Conservation (phyloP, 92 coral and sea anemone genomes). For the Phenganax subtilis region DNA sequence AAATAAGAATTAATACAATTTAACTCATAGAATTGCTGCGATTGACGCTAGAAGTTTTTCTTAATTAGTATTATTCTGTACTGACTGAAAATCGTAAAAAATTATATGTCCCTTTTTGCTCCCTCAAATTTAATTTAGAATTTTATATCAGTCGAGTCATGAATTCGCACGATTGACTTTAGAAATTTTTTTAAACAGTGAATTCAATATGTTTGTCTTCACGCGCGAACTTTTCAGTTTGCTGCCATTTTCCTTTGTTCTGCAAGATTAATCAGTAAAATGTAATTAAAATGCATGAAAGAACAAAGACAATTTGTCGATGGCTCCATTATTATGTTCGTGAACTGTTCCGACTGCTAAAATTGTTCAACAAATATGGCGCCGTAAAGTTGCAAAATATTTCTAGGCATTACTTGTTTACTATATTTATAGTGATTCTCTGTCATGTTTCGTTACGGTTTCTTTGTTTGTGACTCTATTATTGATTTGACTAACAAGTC, state of each 20-base stretch:
- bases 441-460: no score
- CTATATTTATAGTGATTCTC: no score
- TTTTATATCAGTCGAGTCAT: no score
- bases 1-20: background rate
- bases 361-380: conserved; percentile 14
- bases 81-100: background rate
- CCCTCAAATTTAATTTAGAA: no score
- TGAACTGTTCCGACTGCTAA: background rate
- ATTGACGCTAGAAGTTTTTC: background rate
- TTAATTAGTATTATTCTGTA: background rate
- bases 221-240: no score
- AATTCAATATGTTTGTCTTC: no score
- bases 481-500: no score
- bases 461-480: no score
- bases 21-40: background rate
- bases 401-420: background rate
- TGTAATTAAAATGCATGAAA: background rate
- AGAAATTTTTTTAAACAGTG: no score
- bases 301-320: background rate
- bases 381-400: background rate
- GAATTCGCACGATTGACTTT: no score
- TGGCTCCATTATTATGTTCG: background rate
- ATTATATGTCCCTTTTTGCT: background rate
- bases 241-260: background rate
- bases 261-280: background rate